Conservation (phyloP, 2,113 vertebrate species). For the Orcinus orca region DNA sequence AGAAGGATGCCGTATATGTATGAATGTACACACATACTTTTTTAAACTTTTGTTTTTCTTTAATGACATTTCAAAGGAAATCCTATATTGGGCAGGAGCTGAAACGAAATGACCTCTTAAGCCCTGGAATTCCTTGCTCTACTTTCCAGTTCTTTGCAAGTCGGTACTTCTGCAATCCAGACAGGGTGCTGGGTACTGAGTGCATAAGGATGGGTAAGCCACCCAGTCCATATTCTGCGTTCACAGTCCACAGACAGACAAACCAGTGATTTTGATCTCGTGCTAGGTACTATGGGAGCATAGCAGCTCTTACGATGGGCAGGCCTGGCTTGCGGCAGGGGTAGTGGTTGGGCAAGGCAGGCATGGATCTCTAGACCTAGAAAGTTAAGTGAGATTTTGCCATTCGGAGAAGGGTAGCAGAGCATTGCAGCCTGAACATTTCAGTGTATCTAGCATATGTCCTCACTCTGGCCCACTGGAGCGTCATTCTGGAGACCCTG, state of each 20-base stretch:
- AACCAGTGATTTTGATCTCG: rapidly evolving
- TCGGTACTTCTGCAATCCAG: background rate
- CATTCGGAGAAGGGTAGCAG: background rate
- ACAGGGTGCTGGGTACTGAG: background rate
- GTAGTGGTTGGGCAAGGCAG: background rate
- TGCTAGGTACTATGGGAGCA: background rate
- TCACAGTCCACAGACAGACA: background rate
- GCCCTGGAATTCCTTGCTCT: background rate
- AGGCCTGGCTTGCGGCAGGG: background rate
- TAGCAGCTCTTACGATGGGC: background rate
- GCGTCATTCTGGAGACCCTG: background rate
- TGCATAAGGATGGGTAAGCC: background rate
- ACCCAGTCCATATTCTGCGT: background rate
- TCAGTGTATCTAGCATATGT: background rate
- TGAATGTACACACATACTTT: background rate
- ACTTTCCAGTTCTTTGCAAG: background rate
- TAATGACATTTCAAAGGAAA: background rate
- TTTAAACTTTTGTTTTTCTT: background rate
- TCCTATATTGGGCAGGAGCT: background rate
- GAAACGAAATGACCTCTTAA: background rate
- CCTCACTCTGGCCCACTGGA: background rate
- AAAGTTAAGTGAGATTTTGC: background rate
- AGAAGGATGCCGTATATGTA: rapidly evolving
- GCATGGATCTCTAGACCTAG: background rate
- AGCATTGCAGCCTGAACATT: background rate